Evolutionary conservation across 1,140 invertebrate species (phyloP).

Genomic region (Aphaenogaster floridana): DNA sequence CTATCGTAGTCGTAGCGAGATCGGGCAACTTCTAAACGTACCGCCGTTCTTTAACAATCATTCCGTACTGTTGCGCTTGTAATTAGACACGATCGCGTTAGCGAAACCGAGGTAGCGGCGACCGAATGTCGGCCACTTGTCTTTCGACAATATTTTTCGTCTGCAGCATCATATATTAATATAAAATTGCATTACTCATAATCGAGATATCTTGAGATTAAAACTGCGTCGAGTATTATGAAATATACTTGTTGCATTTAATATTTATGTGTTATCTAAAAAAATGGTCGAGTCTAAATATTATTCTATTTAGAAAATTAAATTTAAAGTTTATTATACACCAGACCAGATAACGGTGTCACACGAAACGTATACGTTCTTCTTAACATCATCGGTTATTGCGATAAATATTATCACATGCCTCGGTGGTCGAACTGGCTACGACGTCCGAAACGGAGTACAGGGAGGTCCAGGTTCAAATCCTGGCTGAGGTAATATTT

Average conservation of each 20-base stretch:
- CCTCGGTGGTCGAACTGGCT: too few relatives aligned
- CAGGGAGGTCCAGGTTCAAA: too few relatives aligned
- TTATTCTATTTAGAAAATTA: not conserved
- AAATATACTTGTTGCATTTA: constrained; percentile 18
- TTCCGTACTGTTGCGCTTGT: constrained; percentile 67
- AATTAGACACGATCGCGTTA: constrained; percentile 76
- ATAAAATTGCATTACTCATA: not conserved
- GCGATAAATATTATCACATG: too few relatives aligned
- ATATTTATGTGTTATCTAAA: not conserved
- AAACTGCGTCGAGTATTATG: not conserved
- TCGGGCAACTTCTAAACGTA: constrained; percentile 70
- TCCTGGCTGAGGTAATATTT: too few relatives aligned
- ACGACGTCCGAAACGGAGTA: too few relatives aligned
- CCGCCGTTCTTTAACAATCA: constrained; percentile 75
- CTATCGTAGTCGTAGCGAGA: constrained; percentile 64
- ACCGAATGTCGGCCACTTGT: not conserved
- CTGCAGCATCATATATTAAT: not conserved
- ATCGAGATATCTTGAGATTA: not conserved
- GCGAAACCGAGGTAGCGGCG: constrained; percentile 53
- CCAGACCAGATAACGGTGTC: too few relatives aligned
- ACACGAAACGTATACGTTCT: too few relatives aligned
- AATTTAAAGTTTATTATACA: too few relatives aligned
- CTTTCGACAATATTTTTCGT: not conserved
- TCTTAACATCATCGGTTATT: too few relatives aligned
- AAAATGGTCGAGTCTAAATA: not conserved